A percentile compares a stretch with the other conserved stretches of the same genome.
These are phyloP conservation scores for Uria lomvia DNA, from an alignment of 2,113 vertebrate genomes.

Conservation along the genomic window DNA sequence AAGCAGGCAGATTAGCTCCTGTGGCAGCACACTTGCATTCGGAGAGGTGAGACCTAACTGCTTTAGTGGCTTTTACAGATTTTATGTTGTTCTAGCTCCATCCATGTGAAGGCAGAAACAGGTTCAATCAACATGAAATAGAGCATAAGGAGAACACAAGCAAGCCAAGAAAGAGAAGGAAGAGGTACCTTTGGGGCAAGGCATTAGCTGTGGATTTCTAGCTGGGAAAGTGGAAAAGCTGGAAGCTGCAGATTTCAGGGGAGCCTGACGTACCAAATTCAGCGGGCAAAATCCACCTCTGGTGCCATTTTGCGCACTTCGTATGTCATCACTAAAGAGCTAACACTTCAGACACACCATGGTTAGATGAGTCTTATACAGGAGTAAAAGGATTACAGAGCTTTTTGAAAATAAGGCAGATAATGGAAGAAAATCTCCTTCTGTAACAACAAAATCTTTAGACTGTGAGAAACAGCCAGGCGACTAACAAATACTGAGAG, in stretches of 20 bases:
- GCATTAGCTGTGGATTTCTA: background rate
- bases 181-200: background rate
- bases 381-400: background rate
- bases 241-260: background rate
- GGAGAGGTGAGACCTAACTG: background rate
- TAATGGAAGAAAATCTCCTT: constrained; percentile 3
- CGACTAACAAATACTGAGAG: background rate
- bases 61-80: background rate
- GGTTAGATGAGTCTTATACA: background rate
- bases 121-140: background rate
- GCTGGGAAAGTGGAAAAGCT: background rate
- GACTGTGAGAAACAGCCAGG: background rate
- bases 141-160: background rate
- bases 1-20: background rate
- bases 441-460: background rate
- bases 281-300: background rate
- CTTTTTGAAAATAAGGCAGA: constrained; percentile 20
- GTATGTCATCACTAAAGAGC: background rate
- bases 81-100: background rate
- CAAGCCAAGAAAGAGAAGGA: background rate
- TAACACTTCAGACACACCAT: background rate
- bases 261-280: background rate
- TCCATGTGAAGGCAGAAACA: background rate
- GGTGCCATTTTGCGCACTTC: background rate
- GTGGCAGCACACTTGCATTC: background rate